Conservation (phyloP, 2,888 invertebrate genomes). For the Cyaniris semiargus region DNA sequence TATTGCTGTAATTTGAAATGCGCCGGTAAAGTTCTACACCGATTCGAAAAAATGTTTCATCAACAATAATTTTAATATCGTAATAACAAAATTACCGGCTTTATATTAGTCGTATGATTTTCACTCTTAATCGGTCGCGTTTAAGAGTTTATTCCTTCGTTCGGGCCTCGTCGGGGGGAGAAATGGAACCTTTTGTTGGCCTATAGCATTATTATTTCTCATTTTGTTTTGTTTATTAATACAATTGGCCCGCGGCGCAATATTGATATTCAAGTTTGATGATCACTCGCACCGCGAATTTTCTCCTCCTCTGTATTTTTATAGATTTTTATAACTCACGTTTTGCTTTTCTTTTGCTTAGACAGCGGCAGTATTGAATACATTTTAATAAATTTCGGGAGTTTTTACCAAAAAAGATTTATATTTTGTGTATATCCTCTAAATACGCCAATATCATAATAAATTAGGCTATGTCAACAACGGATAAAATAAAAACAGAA, state of each 20-base stretch:
- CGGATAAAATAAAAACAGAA: not conserved
- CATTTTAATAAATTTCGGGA: conserved; percentile 42
- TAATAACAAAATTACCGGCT: conserved; percentile 80
- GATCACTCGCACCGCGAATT: conserved; percentile 72
- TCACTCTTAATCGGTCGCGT: conserved; percentile 61
- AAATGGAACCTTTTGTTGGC: conserved; percentile 81
- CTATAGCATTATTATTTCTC: conserved; percentile 81
- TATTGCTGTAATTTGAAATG: conserved; percentile 78
- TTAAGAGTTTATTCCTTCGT: conserved; percentile 65
- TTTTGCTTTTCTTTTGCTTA: conserved; percentile 62
- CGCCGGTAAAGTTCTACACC: conserved; percentile 77
- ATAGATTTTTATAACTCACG: conserved; percentile 66
- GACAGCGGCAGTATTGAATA: conserved; percentile 47
- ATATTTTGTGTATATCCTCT: not conserved
- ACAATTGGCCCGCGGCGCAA: conserved; percentile 80
- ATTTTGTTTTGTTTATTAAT: conserved; percentile 82
- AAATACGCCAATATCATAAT: not conserved
- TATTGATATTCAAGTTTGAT: conserved; percentile 81
- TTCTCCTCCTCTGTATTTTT: conserved; percentile 74
- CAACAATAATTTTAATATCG: conserved; percentile 80
- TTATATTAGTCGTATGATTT: conserved; percentile 62
- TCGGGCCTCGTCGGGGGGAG: conserved; percentile 73
- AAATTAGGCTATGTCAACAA: not conserved
- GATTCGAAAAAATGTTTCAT: conserved; percentile 80
- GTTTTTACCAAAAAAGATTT: conserved; percentile 32